These are phyloP conservation scores for Apogon hyalosoma DNA, from an alignment of 2,797 vertebrate genomes.

Conservation along the genomic window DNA sequence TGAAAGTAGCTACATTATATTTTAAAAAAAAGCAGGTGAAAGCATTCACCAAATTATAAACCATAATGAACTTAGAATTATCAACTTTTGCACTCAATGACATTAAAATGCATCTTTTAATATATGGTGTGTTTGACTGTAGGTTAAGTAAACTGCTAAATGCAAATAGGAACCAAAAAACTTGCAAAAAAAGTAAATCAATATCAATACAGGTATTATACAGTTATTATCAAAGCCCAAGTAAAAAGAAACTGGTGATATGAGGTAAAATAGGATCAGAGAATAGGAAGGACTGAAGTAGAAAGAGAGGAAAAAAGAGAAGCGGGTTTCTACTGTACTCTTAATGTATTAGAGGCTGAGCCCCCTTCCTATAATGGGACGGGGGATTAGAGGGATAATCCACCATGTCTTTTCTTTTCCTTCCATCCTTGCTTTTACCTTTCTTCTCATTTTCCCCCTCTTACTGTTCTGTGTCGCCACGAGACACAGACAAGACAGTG, in stretches of 20 bases:
- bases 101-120: not conserved
- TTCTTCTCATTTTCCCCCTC: slow-evolving; percentile 67
- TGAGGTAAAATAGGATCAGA: slow-evolving; percentile 18
- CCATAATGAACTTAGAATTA: no score
- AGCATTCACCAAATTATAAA: no score
- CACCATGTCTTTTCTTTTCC: slow-evolving; percentile 70
- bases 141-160: no score
- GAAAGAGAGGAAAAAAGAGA: slow-evolving; percentile 31
- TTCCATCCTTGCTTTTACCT: slow-evolving; percentile 54
- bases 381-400: slow-evolving; percentile 78
- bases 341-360: slow-evolving; percentile 61
- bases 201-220: no score
- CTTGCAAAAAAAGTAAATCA: not conserved
- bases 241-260: not conserved
- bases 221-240: not conserved
- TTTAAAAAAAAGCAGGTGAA: no score
- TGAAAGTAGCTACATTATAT: no score
- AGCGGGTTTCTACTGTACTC: slow-evolving; percentile 60
- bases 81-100: not conserved
- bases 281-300: slow-evolving; percentile 5
- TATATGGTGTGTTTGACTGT: no score
- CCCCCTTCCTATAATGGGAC: slow-evolving; percentile 58
- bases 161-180: no score
- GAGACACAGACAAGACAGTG: slow-evolving; percentile 57
- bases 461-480: slow-evolving; percentile 55